Base-by-base conservation (phyloP, 2,113 vertebrate genomes). In the Sapajus apella region DNA sequence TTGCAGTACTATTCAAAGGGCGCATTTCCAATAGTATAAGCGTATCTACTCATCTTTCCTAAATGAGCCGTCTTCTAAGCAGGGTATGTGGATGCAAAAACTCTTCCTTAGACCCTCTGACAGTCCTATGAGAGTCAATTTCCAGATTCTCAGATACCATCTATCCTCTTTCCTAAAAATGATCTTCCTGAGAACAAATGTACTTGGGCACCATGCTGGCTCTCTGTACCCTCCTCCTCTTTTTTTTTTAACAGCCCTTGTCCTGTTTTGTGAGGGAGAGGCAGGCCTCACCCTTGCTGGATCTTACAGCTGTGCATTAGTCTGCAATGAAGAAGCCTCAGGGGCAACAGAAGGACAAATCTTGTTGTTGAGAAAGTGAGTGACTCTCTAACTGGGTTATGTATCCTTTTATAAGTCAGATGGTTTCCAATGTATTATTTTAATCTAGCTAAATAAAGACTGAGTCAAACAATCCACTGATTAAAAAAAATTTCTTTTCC, bases 381-480 rank as follows among this genome's bases (percentile, higher is more conserved):
- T n/a, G 17, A 84, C 45, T 70, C 4, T 70, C 35, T 56, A 40
- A 58, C 37, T 8, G 23, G n/a, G 64, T 12, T 83, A 20, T 30
- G 6, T 40, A 52, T 45, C 14, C 30, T 76, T 90, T 89, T 70
- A 58, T 70, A 50, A 43, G 12, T 58, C 81, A 83, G 30, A 56
- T 70, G 11, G 58, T 30, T 80, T 96, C 80, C 47, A 88, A 73
- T 12, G 82, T 40, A 35, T 76, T 70, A 56, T 30, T 93, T 91
- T 72, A 92, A 95, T 91, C 66, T 11, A 32, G 40, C 79, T 87
- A 95, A 90, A 73, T 79, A 87, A 92, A 90, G 37, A 79, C 35
- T 43, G 27, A 96, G 27, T 87, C 87, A 45, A 75, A 85, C 12
- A 87, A 95, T 35, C 55, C 27, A 70, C 73, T 72, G 27, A 55